A percentile compares a stretch with the other conserved stretches of the same genome.
These are phyloP conservation scores for Sceloporus undulatus DNA, from an alignment of 2,113 vertebrate species.

Conservation along the genomic window DNA sequence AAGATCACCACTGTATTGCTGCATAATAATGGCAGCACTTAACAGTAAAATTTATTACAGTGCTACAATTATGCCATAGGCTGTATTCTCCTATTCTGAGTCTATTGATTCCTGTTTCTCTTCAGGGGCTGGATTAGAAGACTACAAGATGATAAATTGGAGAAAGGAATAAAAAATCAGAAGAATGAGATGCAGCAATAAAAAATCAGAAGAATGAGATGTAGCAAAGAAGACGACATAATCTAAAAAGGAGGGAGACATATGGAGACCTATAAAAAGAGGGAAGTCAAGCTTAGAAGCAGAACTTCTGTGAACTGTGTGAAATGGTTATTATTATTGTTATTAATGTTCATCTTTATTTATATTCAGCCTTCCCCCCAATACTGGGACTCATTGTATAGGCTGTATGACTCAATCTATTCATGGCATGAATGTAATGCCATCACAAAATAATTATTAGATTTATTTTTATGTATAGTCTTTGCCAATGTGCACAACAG, in stretches of 20 bases:
- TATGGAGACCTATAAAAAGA: neutral
- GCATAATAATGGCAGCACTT: fast-evolving
- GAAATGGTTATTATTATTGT: neutral
- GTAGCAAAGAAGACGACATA: neutral
- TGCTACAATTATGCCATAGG: constrained; percentile 8
- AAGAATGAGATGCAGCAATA: neutral
- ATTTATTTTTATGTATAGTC: neutral
- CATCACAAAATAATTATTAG: neutral
- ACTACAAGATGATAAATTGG: constrained; percentile 15
- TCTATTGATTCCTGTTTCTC: neutral
- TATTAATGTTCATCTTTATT: too few relatives aligned
- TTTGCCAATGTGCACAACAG: neutral
- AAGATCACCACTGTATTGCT: constrained; percentile 9
- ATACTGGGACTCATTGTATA: neutral
- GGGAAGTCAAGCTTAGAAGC: neutral
- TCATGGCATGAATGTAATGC: neutral
- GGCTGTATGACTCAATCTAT: neutral
- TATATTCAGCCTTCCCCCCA: too few relatives aligned
- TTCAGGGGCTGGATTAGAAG: neutral
- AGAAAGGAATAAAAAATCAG: constrained; percentile 12
- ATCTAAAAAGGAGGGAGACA: neutral
- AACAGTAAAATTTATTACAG: constrained; percentile 24
- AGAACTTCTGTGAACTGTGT: neutral
- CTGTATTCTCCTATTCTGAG: constrained; percentile 1
- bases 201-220: neutral